These are phyloP conservation scores for Mus pahari DNA, from an alignment of 2,113 vertebrate genomes.

Conservation along the genomic window DNA sequence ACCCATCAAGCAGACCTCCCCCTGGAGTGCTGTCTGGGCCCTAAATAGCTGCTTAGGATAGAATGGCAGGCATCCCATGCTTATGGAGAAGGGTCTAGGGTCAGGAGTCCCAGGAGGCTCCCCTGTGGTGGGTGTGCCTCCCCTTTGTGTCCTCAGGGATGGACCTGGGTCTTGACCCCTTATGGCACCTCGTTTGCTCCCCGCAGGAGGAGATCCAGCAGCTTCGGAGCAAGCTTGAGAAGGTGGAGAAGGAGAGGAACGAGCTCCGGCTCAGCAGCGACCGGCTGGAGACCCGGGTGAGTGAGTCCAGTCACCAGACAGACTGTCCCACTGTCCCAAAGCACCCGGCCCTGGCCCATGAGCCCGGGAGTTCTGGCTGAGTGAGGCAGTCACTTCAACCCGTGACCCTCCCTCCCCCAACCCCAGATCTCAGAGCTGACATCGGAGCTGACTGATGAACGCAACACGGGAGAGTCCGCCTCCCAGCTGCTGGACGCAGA, in stretches of 20 bases:
- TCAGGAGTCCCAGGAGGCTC: background rate
- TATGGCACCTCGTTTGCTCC: background rate
- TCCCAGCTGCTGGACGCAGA: conserved; percentile 96
- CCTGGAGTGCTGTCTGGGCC: background rate
- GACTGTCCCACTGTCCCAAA: background rate
- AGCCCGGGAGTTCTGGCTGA: background rate
- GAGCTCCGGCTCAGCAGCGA: conserved; percentile 95
- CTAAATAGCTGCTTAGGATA: background rate
- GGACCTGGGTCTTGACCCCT: background rate
- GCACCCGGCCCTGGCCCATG: background rate
- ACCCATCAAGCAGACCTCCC: background rate
- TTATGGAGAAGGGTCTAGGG: background rate
- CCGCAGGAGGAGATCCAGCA: conserved; percentile 97
- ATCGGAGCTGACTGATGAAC: conserved; percentile 96
- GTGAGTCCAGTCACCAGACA: conserved; percentile 6
- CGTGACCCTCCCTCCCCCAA: background rate
- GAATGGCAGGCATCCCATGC: background rate
- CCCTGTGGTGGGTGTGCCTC: background rate
- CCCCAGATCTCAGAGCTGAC: conserved; percentile 96
- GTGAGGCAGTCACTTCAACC: conserved; percentile 24
- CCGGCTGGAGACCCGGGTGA: conserved; percentile 95
- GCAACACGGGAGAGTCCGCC: conserved; percentile 96
- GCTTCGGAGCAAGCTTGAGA: conserved; percentile 94
- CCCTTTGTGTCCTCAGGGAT: background rate
- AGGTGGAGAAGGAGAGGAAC: conserved; percentile 96